A percentile compares a stretch with the other conserved stretches of the same genome.
Evolutionary conservation across 2,113 vertebrate species (phyloP).

Genomic region (Megaceryle maxima): DNA sequence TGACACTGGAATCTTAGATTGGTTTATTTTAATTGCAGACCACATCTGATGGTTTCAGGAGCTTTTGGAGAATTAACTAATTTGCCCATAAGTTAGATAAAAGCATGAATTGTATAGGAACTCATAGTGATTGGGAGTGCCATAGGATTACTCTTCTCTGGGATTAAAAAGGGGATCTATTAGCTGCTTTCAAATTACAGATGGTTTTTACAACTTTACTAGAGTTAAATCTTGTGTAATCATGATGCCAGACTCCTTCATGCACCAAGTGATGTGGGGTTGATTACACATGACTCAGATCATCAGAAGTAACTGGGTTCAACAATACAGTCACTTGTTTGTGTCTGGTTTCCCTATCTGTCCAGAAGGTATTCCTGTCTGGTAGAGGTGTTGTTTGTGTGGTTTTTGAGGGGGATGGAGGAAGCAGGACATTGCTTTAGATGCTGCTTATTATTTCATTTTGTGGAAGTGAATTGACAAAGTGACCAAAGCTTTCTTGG

Average conservation of each 20-base stretch:
- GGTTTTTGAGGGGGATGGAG: background rate
- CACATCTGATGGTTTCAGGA: background rate
- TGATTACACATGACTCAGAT: background rate
- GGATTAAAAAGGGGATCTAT: background rate
- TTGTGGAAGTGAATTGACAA: background rate
- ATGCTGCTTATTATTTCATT: background rate
- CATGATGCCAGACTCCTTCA: background rate
- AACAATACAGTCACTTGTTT: background rate
- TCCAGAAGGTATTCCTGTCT: background rate
- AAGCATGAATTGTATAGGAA: rapidly evolving
- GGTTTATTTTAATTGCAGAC: background rate
- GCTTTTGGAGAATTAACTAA: background rate
- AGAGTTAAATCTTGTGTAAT: background rate
- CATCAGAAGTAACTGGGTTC: background rate
- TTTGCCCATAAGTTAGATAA: background rate
- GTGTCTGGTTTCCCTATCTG: background rate
- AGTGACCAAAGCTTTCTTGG: background rate
- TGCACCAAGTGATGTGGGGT: background rate
- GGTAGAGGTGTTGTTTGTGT: background rate
- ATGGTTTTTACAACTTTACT: background rate
- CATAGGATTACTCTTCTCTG: background rate
- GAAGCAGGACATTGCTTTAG: background rate
- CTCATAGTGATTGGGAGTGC: background rate
- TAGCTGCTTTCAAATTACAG: background rate
- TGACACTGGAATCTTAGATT: background rate